Evolutionary conservation across 1,140 invertebrate species (phyloP).

Genomic region (Anastatus disparis): DNA sequence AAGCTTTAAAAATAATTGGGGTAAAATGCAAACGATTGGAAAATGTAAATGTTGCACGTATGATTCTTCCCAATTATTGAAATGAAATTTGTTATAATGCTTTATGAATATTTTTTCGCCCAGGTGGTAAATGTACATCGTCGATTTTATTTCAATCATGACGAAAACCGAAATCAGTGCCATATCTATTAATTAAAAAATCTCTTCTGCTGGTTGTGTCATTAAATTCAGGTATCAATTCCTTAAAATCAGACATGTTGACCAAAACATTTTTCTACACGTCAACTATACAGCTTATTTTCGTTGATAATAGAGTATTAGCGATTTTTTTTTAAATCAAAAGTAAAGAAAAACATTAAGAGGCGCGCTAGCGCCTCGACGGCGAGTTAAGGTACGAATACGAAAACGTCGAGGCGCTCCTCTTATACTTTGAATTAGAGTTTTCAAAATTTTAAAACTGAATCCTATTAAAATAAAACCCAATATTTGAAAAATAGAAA

Average conservation of each 20-base stretch:
- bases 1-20: too few species aligned
- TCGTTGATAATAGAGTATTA: constrained; percentile 42
- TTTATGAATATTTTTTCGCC: constrained; percentile 73
- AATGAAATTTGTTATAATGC: constrained; percentile 18
- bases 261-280: constrained; percentile 87
- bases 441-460: too few species aligned
- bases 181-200: constrained; percentile 81
- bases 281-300: constrained; percentile 70
- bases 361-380: too few species aligned
- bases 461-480: too few species aligned
- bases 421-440: too few species aligned
- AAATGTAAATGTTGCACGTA: too few species aligned
- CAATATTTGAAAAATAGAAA: too few species aligned
- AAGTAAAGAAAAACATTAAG: constrained; percentile 1
- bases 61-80: too few species aligned
- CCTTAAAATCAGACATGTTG: constrained; percentile 93
- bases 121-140: constrained; percentile 86
- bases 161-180: constrained; percentile 85
- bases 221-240: constrained; percentile 90
- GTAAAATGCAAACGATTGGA: too few species aligned
- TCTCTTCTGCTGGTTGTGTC: constrained; percentile 76
- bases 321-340: constrained; percentile 20
- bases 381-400: too few species aligned
- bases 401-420: too few species aligned
- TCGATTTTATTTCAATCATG: constrained; percentile 83